Base-by-base conservation (phyloP, 2,113 vertebrate genomes). In the Oryctolagus cuniculus region DNA sequence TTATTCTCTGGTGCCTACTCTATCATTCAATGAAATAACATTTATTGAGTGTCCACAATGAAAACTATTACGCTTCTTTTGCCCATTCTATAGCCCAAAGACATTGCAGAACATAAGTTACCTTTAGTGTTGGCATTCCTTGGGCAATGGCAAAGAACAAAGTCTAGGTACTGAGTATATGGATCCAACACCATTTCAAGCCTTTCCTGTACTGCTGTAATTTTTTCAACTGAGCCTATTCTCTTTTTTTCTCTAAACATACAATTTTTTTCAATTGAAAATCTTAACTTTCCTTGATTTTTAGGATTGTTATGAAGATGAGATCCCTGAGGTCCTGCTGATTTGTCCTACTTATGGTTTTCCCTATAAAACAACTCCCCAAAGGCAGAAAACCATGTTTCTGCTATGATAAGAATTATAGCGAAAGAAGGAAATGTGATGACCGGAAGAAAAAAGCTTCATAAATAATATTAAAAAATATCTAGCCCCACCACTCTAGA, bases 341-440 rank as follows among this genome's bases (percentile, higher is more conserved):
- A 92, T 53, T 44, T 70, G 34, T 78, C 74, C 87, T 72, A 73
- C 73, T 95, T 92, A 64, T 61, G 74, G 82, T 72, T 51, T 36
- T 12, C 51, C 17, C 11, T 81, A 25, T 55, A 77, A 58, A 29
- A 81, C 24, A 92, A 64, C 31, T 85, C 55, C 38, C 38, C 4
- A 11, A 51, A 83, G 61, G 61, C 78, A 67, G 25, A 85, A 81
- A 88, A 15, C 10, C 66, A 80, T 58, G 58, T 93, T 2, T 12
- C 4, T 58, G 55, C 55, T 90, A 29, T 93, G 80, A 44, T 34
- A 85, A 74, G 58, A 38, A 94, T 27, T 24, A 5, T 11, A 87
- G 31, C n/a, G 24, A 73, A 88, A 86, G 25, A 81, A 79, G 64
- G 78, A 96, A 93, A 93, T 77, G 36, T 10, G n/a, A 8, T 83